Evolutionary conservation across 2,797 vertebrate genomes (phyloP), one percentile per base, ranked within the genome.

Genomic region (Limosa lapponica): DNA sequence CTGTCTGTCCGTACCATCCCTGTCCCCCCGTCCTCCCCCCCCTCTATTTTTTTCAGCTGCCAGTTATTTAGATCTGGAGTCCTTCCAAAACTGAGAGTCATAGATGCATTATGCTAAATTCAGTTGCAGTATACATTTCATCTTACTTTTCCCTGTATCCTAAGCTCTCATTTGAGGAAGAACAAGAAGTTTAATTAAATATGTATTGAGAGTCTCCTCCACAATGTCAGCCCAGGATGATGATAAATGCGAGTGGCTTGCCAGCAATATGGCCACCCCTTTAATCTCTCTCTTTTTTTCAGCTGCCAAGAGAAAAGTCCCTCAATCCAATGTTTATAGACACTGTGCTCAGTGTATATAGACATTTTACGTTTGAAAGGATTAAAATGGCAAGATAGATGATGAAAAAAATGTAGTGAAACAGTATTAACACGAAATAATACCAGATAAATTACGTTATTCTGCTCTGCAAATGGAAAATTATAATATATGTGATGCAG

Each of bases 121-220:
- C 82, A 81, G 72, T 74, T 51, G 41, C 30, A 85, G 54, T 28
- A 70, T 48, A 66, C 67, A 87, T 81, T 93, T 93, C 59, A 93
- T 93, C 82, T 88, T 59, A 44, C 41, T 84, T 44, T 89, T 82
- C 22, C 70, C 22, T 82, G 16, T 52, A 80, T 72, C 75, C 43
- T 87, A 84, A 87, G 52, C 62, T 93, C 84, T 96, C 88, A 80
- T 92, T 94, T 74, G 75, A 87, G 92, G 94, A 97, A 95, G 59
- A 96, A 93, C 37, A 94, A 83, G 73, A 75, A 85, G 57, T 95
- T 98, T 97, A 96, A 97, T 97, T 96, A 97, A 96, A 96, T 95
- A 79, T 90, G 72, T 59, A 91, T 92, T 89, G 93, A 93, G 77
- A 94, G 24, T 87, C 74, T 80, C 28, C 61, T 88, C 71, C 34